phyloP scores from a whole-genome alignment of 53 echinoderm and acorn worm species.

The Actinopyga echinites region DNA sequence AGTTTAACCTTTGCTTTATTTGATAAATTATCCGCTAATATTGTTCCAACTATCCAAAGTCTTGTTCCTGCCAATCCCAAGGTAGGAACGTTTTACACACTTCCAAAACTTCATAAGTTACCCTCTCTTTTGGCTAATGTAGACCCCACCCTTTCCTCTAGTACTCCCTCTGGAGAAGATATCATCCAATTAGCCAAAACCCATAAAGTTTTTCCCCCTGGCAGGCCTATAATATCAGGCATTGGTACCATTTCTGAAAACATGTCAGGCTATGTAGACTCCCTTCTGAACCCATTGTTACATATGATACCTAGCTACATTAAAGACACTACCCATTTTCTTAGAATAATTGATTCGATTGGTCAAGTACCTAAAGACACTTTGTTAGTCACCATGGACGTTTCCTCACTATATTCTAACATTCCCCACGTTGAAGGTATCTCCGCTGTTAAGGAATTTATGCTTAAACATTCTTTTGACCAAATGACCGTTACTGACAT shows the following conservation, averaged over 20 bases:
- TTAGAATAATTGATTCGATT: not conserved
- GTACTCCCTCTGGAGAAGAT: not conserved
- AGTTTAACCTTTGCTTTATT: not conserved
- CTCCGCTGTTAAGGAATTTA: not conserved
- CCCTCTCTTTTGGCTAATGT: not conserved
- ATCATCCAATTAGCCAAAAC: not conserved
- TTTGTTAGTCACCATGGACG: not conserved
- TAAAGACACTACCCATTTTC: not conserved
- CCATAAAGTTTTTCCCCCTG: not conserved
- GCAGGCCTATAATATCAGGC: constrained; percentile 9
- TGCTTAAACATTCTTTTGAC: not conserved
- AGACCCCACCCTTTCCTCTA: not conserved
- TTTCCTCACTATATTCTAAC: not conserved
- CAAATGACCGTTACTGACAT: no score
- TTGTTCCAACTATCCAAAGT: no score
- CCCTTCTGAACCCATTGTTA: not conserved
- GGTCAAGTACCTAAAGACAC: not conserved
- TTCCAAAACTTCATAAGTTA: not conserved
- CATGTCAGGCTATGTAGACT: constrained; percentile 9
- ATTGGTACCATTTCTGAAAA: not conserved
- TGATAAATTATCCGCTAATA: not conserved
- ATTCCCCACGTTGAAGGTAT: not conserved
- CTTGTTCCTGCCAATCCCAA: no score
- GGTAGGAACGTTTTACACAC: no score
- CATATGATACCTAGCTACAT: not conserved